phyloP scores from a whole-genome alignment of 2,113 vertebrate species.

The Lates calcarifer region DNA sequence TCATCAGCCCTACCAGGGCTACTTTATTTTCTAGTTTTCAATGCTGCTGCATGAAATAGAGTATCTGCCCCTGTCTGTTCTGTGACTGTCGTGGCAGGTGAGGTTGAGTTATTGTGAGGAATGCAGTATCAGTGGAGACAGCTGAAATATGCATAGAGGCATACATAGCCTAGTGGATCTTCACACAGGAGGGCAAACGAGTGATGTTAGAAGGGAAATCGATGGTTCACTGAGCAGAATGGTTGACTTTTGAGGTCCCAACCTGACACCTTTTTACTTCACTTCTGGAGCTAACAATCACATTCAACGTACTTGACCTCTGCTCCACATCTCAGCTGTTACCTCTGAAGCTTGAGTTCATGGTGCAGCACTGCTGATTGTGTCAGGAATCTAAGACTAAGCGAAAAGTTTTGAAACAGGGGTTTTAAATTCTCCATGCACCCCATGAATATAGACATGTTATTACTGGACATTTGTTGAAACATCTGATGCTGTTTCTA shows the following conservation, averaged over 20 bases:
- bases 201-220: constrained; percentile 47
- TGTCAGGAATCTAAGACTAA: neutral
- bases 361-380: neutral
- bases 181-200: constrained; percentile 15
- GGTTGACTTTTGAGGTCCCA: constrained; percentile 37
- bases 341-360: neutral
- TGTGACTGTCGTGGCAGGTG: constrained; percentile 13
- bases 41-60: constrained; percentile 7
- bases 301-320: neutral
- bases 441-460: neutral
- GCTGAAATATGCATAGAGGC: constrained; percentile 40
- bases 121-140: neutral
- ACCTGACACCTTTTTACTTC: constrained; percentile 27
- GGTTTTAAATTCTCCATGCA: neutral
- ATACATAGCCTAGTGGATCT: neutral
- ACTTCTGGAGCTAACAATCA: constrained; percentile 9
- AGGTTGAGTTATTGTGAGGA: neutral
- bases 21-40: constrained; percentile 24
- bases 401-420: neutral
- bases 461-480: neutral
- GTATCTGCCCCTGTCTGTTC: constrained; percentile 1
- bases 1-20: constrained; percentile 3
- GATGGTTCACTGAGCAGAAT: constrained; percentile 39
- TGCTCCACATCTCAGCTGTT: constrained; percentile 8
- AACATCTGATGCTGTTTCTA: neutral